Base-by-base conservation (phyloP, 2,888 invertebrate species). In the Trypoxylon attenuatum region DNA sequence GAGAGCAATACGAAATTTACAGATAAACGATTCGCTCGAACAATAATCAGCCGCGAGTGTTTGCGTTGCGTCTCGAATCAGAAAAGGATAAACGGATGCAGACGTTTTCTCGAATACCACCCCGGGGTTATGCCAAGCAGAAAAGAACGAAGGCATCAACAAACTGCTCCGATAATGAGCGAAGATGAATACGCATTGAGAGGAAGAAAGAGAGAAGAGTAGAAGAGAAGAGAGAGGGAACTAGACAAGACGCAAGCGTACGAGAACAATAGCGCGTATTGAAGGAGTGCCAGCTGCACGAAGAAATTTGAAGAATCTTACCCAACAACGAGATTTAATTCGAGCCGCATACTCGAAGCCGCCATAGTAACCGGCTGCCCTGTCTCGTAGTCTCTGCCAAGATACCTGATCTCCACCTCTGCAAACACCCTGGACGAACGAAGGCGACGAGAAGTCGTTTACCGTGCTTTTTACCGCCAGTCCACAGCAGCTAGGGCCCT, bases 371-470 rank as follows among this genome's bases (percentile, higher is more conserved):
- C 61, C 66, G 66, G 64, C 69, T 18, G 49, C 18, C n/a, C 33
- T 41, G 69, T 69, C 66, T 70, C 22, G 50, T 16, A 38, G n/a
- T n/a, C n/a, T 52, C 38, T 46, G 61, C 55, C 69, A 60, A 60
- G 57, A 59, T 23, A 23, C 33, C 45, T 38, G 47, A 62, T 25
- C 49, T 19, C 41, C 45, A 56, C 46, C 18, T 61, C 56, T 25
- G 23, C 10, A 5, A n/a, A 16, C n/a, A 10, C 22, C 29, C 27
- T 15, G 13, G 16, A 10, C 10, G 39, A 42, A 49, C 43, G 38
- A 62, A 46, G 42, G 59, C 41, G 22, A 39, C 43, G 43, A 63
- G 38, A 41, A 52, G 38, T 10, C 18, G 46, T 56, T 39, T 61
- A 52, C 46, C 39, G 53, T 29, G 33, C 39, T 45, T 66, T 73